phyloP scores from a whole-genome alignment of 1,140 invertebrate species.

The Bombus difficillimus region DNA sequence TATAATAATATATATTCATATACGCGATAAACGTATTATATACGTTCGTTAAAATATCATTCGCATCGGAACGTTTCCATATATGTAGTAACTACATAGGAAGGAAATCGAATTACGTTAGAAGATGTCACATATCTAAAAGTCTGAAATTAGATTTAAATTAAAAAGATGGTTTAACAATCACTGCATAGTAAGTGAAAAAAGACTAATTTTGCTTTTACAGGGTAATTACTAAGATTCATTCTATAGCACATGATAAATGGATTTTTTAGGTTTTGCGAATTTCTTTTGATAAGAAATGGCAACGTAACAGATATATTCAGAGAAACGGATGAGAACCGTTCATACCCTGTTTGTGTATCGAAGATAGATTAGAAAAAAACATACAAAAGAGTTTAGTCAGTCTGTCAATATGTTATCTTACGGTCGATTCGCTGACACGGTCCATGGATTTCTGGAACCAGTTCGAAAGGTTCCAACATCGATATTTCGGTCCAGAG shows the following conservation, averaged over 20 bases:
- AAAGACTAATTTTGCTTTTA: background rate
- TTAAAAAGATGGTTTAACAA: background rate
- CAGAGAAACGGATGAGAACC: background rate
- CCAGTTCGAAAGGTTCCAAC: slow-evolving; percentile 69
- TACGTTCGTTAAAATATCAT: background rate
- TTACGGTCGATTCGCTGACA: slow-evolving; percentile 56
- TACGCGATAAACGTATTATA: background rate
- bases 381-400: slow-evolving; percentile 22
- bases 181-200: background rate
- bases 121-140: background rate
- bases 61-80: background rate
- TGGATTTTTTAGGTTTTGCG: background rate
- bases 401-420: slow-evolving; percentile 65
- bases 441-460: slow-evolving; percentile 65
- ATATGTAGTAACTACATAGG: background rate
- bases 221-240: background rate
- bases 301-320: background rate
- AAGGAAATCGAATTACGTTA: background rate
- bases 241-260: background rate
- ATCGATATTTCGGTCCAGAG: slow-evolving; percentile 64
- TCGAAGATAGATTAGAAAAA: slow-evolving; percentile 46
- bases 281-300: background rate
- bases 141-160: background rate
- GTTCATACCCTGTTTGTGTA: background rate
- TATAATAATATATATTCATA: background rate